Evolutionary conservation across 2,888 invertebrate genomes (phyloP), one percentile per base, ranked within the genome.

Genomic region (Machimus atricapillus): DNA sequence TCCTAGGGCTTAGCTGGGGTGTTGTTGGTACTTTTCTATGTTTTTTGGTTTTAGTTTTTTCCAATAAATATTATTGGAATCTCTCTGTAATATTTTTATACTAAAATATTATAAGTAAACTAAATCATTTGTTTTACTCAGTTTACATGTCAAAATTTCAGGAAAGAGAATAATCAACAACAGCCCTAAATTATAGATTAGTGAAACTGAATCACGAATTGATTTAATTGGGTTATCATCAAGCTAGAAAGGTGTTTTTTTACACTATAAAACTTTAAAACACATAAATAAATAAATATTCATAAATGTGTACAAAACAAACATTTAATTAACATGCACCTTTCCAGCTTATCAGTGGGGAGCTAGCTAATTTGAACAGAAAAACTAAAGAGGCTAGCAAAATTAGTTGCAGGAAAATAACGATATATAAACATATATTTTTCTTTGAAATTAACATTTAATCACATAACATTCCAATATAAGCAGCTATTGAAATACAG

Each of bases 371-470:
- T 43, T 40, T 43, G 73, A 73, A 83, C 12, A 46, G 83, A 86
- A 52, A 34, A 52, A 88, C 43, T 76, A 86, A 88, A 89, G 91
- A 92, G 92, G 92, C 92, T 92, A 91, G 90, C 90, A 90, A 90
- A 90, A 90, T 90, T 91, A 90, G 90, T 91, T 90, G 89, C 89
- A 89, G 88, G 88, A 89, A 85, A 52, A n/a, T 40, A 40, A 40
- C 12, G 12, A 40, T 40, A 40, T n/a, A 52, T 6, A 52, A 2
- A 52, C 4, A 5, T 14, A 34, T 16, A 16, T 16, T 19, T 19
- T 52, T 52, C 19, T 52, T 52, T 52, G 1, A 52, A 52, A 52
- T 52, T 19, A 52, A n/a, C 52, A 6, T n/a, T n/a, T 52, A n/a
- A 52, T 52, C 52, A n/a, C 52, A n/a, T 52, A n/a, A 52, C 52